Base-by-base conservation (phyloP, 2,888 invertebrate species). In the Pyrocoelia pectoralis region DNA sequence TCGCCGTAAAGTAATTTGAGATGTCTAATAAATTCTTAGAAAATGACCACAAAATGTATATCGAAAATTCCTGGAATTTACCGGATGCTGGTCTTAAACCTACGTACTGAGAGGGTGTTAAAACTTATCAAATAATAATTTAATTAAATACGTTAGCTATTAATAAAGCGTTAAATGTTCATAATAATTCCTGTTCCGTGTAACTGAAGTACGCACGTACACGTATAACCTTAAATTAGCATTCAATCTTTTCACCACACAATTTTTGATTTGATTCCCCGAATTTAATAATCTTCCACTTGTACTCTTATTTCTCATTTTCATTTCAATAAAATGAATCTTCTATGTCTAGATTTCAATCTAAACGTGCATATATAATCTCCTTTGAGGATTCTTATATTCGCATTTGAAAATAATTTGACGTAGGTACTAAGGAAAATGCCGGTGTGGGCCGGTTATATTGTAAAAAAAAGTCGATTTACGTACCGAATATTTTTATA, bases 41-140 rank as follows among this genome's bases (percentile, higher is more conserved):
- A 57, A 56, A 41, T 38, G 52, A 52, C 52, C 29, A 52, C 52
- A 46, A 33, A 17, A 33, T 33, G 28, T 52, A 33, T 29, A 38
- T 17, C 33, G 52, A 38, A 28, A 24, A 50, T 50, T 19, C 50
- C 50, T 12, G 18, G 24, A 29, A 50, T 43, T 52, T 38, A 46
- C 46, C 17, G 15, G 15, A 43, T 15, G 41, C 10, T 12, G 41
- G 12, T 8, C n/a, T 15, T 17, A 46, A 46, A 33, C 14, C 17
- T 14, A 4, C 9, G 18, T 46, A 13, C 43, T 14, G 15, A 10
- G 6, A 46, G 17, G 17, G 46, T 17, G n/a, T 46, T 17, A 46
- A 6, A 43, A 46, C 17, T 46, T 46, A 46, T 46, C 18, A 46
- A 46, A 46, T 46, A 46, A 15, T 46, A 2, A 46, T 17, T 46